Percentiles rank a stretch among this genome's conserved stretches.
phyloP scores from a whole-genome alignment of 1,140 invertebrate genomes.

The Oreohelix idahoensis region DNA sequence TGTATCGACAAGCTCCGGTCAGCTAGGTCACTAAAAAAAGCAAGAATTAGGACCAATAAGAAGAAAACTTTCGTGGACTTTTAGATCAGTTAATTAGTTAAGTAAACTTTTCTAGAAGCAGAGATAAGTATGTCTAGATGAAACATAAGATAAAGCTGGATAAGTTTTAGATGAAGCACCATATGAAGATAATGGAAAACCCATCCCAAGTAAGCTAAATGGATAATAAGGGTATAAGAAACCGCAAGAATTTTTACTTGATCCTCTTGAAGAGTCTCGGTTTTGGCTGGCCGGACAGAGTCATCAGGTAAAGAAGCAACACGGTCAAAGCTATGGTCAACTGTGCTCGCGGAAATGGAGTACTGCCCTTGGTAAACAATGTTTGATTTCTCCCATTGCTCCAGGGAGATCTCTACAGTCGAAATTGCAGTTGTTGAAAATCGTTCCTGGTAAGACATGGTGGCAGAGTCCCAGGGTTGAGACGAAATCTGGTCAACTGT shows the following conservation, averaged over 20 bases:
- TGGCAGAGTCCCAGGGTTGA: background rate
- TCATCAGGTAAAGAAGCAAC: background rate
- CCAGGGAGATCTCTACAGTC: background rate
- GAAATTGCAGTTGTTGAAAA: background rate
- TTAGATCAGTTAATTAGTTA: no score
- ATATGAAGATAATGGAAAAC: background rate
- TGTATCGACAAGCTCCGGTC: no score
- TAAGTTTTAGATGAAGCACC: no score
- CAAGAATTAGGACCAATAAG: no score
- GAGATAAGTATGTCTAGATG: no score
- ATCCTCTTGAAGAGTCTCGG: background rate
- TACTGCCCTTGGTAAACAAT: slow-evolving; percentile 8
- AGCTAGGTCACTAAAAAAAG: no score
- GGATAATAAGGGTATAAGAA: background rate
- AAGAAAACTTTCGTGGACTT: no score
- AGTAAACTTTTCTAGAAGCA: no score
- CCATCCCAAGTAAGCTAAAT: background rate
- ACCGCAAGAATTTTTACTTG: background rate
- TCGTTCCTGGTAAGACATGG: background rate
- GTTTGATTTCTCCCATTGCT: background rate
- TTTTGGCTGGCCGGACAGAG: background rate
- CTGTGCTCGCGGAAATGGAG: background rate
- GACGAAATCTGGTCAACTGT: slow-evolving; percentile 51
- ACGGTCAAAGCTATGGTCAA: background rate
- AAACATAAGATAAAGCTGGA: no score